Conservation (phyloP, 2,888 invertebrate genomes). For the Tortricodes alternella region DNA sequence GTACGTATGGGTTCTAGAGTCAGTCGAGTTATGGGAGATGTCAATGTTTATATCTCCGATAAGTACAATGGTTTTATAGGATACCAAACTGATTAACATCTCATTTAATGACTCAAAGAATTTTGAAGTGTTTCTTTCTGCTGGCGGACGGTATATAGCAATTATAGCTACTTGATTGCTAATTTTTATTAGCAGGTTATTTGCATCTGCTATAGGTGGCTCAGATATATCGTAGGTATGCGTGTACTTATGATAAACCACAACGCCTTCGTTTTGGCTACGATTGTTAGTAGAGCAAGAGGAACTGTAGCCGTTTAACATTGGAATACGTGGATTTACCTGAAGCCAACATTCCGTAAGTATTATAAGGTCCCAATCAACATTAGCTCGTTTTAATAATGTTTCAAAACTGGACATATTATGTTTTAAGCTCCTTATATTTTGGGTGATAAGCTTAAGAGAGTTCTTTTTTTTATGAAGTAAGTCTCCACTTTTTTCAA, state of each 20-base stretch:
- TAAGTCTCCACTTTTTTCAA: neutral
- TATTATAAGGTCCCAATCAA: neutral
- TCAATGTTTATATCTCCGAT: too few species aligned
- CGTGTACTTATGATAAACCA: neutral
- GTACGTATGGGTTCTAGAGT: too few species aligned
- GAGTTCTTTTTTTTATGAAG: neutral
- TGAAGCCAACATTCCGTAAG: neutral
- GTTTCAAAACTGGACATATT: neutral
- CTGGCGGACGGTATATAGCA: neutral
- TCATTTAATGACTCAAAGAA: neutral
- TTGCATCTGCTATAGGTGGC: neutral
- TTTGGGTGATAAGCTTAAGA: neutral
- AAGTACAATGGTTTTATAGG: too few species aligned
- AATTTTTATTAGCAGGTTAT: neutral
- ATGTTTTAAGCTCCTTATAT: neutral
- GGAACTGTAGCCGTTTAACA: neutral
- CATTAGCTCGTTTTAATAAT: neutral
- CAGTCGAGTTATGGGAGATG: too few species aligned
- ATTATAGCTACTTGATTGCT: neutral
- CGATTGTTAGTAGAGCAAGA: neutral
- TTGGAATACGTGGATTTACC: neutral
- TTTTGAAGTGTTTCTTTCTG: neutral
- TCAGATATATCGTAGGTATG: neutral
- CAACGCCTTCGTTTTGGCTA: neutral
- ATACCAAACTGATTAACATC: too few species aligned